Conservation (phyloP, 2,113 vertebrate genomes). For the Poecilia latipinna region DNA sequence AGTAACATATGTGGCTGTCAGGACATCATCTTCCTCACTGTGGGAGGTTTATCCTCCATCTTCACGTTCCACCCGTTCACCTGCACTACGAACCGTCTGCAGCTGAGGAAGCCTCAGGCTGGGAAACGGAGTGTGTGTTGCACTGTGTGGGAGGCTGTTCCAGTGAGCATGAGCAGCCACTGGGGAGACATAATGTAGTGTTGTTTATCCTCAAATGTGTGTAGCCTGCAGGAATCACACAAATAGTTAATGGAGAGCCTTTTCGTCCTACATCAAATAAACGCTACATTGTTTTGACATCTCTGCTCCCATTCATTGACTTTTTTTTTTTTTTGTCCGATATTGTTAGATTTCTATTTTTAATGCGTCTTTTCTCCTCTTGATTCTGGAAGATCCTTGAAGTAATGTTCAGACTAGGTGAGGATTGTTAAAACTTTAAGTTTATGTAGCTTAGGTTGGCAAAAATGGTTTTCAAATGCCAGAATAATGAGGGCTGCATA, state of each 20-base stretch:
- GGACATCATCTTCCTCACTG: slow-evolving; percentile 11
- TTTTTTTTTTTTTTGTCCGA: neutral
- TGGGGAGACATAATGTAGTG: slow-evolving; percentile 12
- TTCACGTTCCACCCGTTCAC: slow-evolving; percentile 18
- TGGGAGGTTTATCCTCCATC: neutral
- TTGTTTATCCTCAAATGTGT: slow-evolving; percentile 36
- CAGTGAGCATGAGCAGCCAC: slow-evolving; percentile 13
- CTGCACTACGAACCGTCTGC: slow-evolving; percentile 19
- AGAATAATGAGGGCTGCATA: neutral
- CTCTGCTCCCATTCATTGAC: neutral
- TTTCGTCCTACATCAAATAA: slow-evolving; percentile 1
- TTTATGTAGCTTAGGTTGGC: too few species aligned
- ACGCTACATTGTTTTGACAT: slow-evolving; percentile 1
- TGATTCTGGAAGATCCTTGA: neutral
- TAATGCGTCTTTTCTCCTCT: neutral
- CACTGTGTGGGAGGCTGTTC: slow-evolving; percentile 17
- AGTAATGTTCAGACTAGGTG: neutral
- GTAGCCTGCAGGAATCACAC: slow-evolving; percentile 20
- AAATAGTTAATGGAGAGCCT: slow-evolving; percentile 29
- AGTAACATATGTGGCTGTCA: neutral
- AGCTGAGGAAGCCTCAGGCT: slow-evolving; percentile 16
- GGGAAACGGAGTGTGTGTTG: slow-evolving; percentile 23
- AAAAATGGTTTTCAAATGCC: neutral
- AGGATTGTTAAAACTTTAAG: neutral
- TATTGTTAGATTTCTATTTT: neutral